phyloP scores from a whole-genome alignment of 2,888 invertebrate genomes.

The Steinernema carpocapsae region DNA sequence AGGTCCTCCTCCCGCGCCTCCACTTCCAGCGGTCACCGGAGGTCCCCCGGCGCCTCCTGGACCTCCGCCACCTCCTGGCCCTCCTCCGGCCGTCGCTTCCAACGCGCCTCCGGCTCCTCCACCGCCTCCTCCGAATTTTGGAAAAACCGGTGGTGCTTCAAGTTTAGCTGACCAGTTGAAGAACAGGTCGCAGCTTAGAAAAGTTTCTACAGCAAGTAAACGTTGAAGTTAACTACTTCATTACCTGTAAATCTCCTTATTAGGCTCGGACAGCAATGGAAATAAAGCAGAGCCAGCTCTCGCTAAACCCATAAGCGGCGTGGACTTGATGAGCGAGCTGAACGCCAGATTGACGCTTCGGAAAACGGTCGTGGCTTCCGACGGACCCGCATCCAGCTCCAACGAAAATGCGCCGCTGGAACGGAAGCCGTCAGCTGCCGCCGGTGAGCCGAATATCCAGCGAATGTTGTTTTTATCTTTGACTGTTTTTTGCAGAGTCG shows the following conservation, averaged over 20 bases:
- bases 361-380: neutral
- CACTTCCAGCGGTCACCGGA: neutral
- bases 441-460: neutral
- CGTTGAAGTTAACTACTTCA: neutral
- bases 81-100: neutral
- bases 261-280: neutral
- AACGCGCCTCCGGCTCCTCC: conserved; percentile 27
- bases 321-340: neutral
- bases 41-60: neutral
- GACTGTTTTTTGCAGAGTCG: conserved; percentile 6
- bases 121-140: neutral
- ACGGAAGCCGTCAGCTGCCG: conserved; percentile 29
- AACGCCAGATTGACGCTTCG: neutral
- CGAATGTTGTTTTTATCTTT: neutral
- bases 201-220: conserved; percentile 12
- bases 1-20: conserved; percentile 10
- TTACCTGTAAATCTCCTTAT: neutral
- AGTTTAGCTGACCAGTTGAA: neutral
- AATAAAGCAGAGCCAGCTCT: neutral
- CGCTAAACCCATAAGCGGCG: neutral
- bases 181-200: neutral
- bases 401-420: conserved; percentile 2
- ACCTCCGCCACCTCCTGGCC: conserved; percentile 10
- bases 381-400: conserved; percentile 15
- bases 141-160: neutral